A percentile compares a stretch with the other conserved stretches of the same genome.
Evolutionary conservation across 2,888 invertebrate genomes (phyloP).

Genomic region (Rhogogaster chlorosoma): DNA sequence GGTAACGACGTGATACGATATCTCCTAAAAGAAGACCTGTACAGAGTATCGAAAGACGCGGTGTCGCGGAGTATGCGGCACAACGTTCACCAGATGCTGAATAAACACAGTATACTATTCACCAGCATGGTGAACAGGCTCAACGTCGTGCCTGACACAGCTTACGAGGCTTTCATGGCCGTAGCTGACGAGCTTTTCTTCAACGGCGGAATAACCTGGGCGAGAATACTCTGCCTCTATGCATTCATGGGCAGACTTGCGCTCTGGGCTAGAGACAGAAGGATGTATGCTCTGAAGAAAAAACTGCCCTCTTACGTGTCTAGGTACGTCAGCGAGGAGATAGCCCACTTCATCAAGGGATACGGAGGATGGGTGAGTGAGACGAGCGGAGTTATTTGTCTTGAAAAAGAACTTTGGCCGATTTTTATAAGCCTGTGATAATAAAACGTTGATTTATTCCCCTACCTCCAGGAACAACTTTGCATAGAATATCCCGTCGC

Average conservation of each 20-base stretch:
- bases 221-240: conserved; percentile 76
- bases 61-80: conserved; percentile 77
- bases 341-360: conserved; percentile 76
- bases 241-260: conserved; percentile 77
- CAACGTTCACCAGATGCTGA: conserved; percentile 77
- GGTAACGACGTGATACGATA: conserved; percentile 75
- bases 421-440: conserved; percentile 39
- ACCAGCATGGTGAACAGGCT: conserved; percentile 78
- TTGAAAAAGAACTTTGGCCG: no score
- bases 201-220: conserved; percentile 77
- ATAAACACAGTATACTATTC: conserved; percentile 77
- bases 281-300: conserved; percentile 72
- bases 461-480: conserved; percentile 71
- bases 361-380: conserved; percentile 78
- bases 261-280: conserved; percentile 74
- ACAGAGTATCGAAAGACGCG: conserved; percentile 75
- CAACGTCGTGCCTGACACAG: conserved; percentile 76
- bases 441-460: background rate
- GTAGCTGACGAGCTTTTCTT: conserved; percentile 78
- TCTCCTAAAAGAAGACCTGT: conserved; percentile 74
- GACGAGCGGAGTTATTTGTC: no score
- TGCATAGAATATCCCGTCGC: conserved; percentile 76
- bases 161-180: conserved; percentile 74
- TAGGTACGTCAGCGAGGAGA: conserved; percentile 75
- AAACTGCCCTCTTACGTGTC: conserved; percentile 76